These are phyloP conservation scores for Polydrusus cervinus DNA, from an alignment of 2,888 invertebrate species.

Conservation along the genomic window DNA sequence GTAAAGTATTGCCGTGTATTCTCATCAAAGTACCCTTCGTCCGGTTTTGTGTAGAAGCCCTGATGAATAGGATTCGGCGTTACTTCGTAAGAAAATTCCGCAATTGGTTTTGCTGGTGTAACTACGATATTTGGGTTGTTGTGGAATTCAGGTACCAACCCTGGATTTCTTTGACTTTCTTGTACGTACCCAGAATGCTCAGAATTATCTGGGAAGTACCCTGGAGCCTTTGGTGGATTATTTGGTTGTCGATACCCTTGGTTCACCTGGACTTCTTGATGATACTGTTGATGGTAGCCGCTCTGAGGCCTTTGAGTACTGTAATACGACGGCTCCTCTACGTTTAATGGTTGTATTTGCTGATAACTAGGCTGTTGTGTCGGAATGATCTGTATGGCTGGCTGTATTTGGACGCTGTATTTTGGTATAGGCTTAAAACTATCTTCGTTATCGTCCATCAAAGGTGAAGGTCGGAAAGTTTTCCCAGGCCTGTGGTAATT, in stretches of 20 bases:
- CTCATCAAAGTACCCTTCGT: constrained; percentile 81
- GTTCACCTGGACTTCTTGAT: constrained; percentile 34
- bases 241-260: constrained; percentile 3
- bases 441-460: constrained; percentile 57
- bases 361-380: constrained; percentile 56
- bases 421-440: constrained; percentile 64
- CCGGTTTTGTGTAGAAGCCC: constrained; percentile 81
- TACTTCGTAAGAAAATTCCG: constrained; percentile 66
- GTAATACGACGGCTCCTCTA: constrained; percentile 47
- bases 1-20: constrained; percentile 84
- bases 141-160: constrained; percentile 13
- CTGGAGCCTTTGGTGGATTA: not conserved
- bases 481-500: constrained; percentile 69
- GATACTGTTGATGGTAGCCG: constrained; percentile 38
- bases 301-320: constrained; percentile 27
- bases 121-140: constrained; percentile 49
- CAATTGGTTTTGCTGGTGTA: constrained; percentile 62
- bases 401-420: constrained; percentile 69
- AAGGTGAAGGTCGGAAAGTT: constrained; percentile 62
- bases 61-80: constrained; percentile 72
- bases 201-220: not conserved
- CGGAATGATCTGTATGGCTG: constrained; percentile 67
- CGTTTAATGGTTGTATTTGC: constrained; percentile 45
- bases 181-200: constrained; percentile 13
- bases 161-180: constrained; percentile 20